These are phyloP conservation scores for Zaprionus africanus DNA, from an alignment of 1,140 invertebrate genomes.

Conservation along the genomic window DNA sequence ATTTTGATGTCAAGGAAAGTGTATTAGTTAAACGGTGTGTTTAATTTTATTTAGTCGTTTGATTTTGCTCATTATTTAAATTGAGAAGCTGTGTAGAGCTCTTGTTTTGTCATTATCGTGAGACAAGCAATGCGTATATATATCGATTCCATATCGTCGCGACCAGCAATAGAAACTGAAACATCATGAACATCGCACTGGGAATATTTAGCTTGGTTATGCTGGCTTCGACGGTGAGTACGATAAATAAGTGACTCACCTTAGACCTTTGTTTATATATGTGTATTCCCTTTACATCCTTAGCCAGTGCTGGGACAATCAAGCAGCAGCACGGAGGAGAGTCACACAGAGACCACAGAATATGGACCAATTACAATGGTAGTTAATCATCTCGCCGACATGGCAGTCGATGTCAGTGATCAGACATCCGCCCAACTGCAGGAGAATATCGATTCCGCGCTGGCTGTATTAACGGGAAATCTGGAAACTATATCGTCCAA, in stretches of 20 bases:
- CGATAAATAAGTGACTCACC: not conserved
- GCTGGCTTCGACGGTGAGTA: conserved; percentile 47
- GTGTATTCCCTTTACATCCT: not conserved
- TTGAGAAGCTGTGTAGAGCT: conserved; percentile 38
- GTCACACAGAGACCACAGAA: conserved; percentile 42
- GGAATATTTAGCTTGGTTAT: conserved; percentile 39
- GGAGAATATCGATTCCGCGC: conserved; percentile 51
- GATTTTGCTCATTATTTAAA: conserved; percentile 34
- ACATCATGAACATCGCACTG: conserved; percentile 34
- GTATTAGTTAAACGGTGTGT: not conserved
- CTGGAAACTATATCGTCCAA: conserved; percentile 54
- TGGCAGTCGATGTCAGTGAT: conserved; percentile 60
- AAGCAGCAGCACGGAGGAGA: conserved; percentile 26
- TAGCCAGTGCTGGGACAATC: not conserved
- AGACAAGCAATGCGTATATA: conserved; percentile 23
- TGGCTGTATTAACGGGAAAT: conserved; percentile 31
- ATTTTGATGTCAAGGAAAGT: not conserved
- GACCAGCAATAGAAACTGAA: conserved; percentile 16
- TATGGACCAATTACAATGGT: conserved; percentile 68
- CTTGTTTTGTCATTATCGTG: conserved; percentile 23
- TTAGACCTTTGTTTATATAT: too few species aligned
- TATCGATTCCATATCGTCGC: not conserved
- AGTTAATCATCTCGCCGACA: conserved; percentile 54
- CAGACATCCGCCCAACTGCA: conserved; percentile 52
- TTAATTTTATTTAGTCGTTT: not conserved